Percentiles rank a stretch among this genome's conserved stretches.
phyloP scores from a whole-genome alignment of 2,113 vertebrate genomes.

The Zosterops borbonicus region DNA sequence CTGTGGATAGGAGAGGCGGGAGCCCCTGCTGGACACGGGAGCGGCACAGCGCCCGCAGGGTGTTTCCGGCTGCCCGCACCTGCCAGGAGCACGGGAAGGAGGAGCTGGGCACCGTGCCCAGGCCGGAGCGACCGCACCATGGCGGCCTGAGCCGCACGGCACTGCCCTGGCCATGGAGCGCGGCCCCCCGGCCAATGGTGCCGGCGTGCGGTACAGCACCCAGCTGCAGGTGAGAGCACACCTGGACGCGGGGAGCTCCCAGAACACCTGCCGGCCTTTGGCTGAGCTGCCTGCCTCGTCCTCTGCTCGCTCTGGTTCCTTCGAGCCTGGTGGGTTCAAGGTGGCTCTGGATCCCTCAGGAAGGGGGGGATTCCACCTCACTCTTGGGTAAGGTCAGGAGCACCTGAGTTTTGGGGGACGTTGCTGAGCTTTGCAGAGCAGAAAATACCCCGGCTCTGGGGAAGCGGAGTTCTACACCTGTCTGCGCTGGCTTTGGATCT shows the following conservation, averaged over 20 bases:
- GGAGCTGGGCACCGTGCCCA: neutral
- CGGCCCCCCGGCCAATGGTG: neutral
- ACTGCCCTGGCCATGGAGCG: constrained; percentile 7
- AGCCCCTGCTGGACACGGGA: neutral
- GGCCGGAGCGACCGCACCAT: neutral
- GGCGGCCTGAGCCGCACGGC: neutral
- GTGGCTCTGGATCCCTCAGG: neutral
- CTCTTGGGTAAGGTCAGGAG: neutral
- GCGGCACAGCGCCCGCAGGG: neutral
- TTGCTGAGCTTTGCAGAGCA: neutral
- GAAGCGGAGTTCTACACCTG: neutral
- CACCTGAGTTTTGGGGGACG: rapidly evolving
- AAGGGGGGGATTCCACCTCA: rapidly evolving
- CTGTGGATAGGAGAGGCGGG: neutral
- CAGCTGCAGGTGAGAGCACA: constrained; percentile 27
- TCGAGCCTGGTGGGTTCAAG: rapidly evolving
- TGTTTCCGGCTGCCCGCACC: neutral
- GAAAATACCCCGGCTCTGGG: neutral
- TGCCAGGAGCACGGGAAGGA: neutral
- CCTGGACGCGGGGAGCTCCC: neutral
- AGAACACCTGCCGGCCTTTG: rapidly evolving
- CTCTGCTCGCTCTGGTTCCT: neutral
- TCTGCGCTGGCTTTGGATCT: rapidly evolving
- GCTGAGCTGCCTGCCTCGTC: too few species aligned
- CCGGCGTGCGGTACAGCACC: constrained; percentile 38